Evolutionary conservation across 2,797 vertebrate genomes (phyloP), one percentile per base, ranked within the genome.

Genomic region (Hapalemur alaotrensis): DNA sequence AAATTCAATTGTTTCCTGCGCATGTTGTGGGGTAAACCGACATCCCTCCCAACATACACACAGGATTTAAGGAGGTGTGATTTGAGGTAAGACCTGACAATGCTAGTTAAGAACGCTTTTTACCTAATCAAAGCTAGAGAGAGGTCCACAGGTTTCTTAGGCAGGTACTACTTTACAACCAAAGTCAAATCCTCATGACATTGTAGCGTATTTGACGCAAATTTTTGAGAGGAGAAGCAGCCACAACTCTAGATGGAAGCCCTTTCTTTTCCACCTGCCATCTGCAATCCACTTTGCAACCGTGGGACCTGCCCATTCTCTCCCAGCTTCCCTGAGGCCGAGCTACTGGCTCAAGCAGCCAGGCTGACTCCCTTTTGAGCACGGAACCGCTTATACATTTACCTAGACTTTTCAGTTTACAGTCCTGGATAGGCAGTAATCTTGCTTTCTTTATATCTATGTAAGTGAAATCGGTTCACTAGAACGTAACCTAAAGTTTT

Each of bases 381-480:
- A 32, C 0, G 25, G 43, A 59, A 23, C 35, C 25, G 6, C 25
- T 89, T 57, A 17, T 4, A 6, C 13, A 2, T 52, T 54, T 94
- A 73, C 17, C 79, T 13, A 48, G 20, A 83, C 38, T 59, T 46
- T 75, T 48, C 23, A 28, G 25, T 52, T 69, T 41, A 61, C 1
- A 4, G 11, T 46, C 48, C 23, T 48, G 4, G 20, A 17, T 38
- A 28, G 25, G 5, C 50, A 80, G n/a, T 48, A 10, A 46, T 81
- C 72, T 84, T 32, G 65, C 38, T 79, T 43, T 23, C 81, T 73
- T 82, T 14, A 28, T 28, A 25, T 41, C 79, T 48, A 0, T 46
- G 46, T 79, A 70, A 17, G 14, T 57, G 70, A 70, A 88, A 93
- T 69, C 30, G 14, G 7, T 35, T 96, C 72, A 30, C 61, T 75